Evolutionary conservation across 1,140 invertebrate genomes (phyloP).

Genomic region (Neomicropteryx cornuta): DNA sequence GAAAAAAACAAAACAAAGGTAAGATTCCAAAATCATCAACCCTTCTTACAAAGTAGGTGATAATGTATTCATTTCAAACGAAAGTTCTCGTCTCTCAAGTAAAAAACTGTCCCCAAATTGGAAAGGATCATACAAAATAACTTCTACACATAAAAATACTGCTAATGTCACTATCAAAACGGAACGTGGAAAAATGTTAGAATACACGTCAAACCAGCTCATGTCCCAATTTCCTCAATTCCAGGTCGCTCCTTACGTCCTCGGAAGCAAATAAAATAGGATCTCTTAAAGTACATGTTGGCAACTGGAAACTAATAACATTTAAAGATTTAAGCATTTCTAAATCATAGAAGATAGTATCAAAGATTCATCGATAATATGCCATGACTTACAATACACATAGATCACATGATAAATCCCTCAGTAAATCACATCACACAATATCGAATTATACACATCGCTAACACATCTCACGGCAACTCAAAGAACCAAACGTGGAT

Average conservation of each 20-base stretch:
- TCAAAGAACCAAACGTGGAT: neutral
- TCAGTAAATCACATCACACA: too few species aligned
- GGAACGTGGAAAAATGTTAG: conserved; percentile 4
- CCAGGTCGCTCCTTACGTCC: neutral
- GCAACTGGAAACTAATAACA: neutral
- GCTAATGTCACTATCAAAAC: neutral
- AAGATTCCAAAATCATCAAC: neutral
- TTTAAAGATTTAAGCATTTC: neutral
- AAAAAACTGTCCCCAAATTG: neutral
- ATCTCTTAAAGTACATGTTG: neutral
- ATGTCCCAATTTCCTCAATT: conserved; percentile 1
- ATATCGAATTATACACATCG: neutral
- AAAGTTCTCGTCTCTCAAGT: too few species aligned
- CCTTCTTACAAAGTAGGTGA: neutral
- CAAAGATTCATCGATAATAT: neutral
- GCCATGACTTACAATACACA: neutral
- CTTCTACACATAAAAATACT: conserved; percentile 2
- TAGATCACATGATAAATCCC: too few species aligned
- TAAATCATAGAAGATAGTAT: neutral
- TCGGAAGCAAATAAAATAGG: neutral
- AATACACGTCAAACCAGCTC: too few species aligned
- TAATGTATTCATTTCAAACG: neutral
- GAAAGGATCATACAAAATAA: conserved; percentile 6
- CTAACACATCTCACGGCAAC: neutral
- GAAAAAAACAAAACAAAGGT: neutral